Base-by-base conservation (phyloP, 1,140 invertebrate genomes). In the Drosophila neocordata region DNA sequence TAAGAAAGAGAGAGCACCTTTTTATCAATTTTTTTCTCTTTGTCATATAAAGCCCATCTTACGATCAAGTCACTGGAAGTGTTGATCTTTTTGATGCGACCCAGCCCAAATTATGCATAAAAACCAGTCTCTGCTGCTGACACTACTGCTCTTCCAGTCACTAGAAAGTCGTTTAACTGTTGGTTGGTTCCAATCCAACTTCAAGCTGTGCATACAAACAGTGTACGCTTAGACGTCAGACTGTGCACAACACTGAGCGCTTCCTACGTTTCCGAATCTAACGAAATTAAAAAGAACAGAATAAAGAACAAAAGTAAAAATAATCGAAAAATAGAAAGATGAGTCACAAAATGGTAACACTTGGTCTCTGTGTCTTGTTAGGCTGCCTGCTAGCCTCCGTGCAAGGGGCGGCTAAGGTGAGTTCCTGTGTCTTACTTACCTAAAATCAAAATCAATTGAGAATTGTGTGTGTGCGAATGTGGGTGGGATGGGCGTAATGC, bases 361-460 rank as follows among this genome's bases (percentile, higher is more conserved):
- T 73, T 13, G 71, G 65, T 9, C 48, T 61, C 7, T 67, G 57
- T 12, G 69, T 89, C 18, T 67, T 90, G 51, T 71, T 90, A 69
- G 69, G 63, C 55, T 80, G 82, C 65, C 51, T 90, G 35, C 77
- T 88, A 15, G 84, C 65, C 44, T 58, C 84, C 2, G 89, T 63
- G 27, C 72, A 80, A 52, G 79, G 76, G 51, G 89, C 89, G 13
- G 78, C 89, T n/a, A 90, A 90, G 89, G 89, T 90, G 69, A 81
- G 85, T 67, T 62, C 67, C 69, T 15, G 44, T 4, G 56, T 51
- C 18, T 9, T 27, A 8, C 24, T 44, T 69, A 67, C 68, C 63
- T 57, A 44, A 61, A 69, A 15, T 60, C 67, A 24, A 61, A 55
- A 66, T 64, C 52, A 13, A 13, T 41, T 55, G 5, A 60, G 57